Percentiles rank a stretch among this genome's conserved stretches.
phyloP scores from a whole-genome alignment of 2,888 invertebrate genomes.

The Amphipyra tragopoginis region DNA sequence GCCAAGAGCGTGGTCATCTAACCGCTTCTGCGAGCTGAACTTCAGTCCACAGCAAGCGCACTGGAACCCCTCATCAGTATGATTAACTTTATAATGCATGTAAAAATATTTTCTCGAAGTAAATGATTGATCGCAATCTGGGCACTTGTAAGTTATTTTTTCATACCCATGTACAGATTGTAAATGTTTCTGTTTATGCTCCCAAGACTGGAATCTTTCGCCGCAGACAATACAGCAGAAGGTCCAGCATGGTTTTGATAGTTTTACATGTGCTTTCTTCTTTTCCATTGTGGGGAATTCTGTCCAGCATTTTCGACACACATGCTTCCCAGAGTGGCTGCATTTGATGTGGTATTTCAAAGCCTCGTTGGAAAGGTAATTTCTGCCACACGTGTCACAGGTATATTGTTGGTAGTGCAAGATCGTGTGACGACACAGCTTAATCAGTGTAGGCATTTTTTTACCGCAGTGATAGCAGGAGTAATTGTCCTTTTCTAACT shows the following conservation, averaged over 20 bases:
- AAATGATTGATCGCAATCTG: constrained; percentile 74
- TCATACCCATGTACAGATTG: constrained; percentile 70
- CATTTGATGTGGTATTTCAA: constrained; percentile 78
- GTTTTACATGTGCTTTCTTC: constrained; percentile 72
- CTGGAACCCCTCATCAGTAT: constrained; percentile 73
- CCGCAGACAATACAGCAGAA: constrained; percentile 77
- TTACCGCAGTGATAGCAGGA: constrained; percentile 73
- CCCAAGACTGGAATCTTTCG: constrained; percentile 81
- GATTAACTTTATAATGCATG: constrained; percentile 73
- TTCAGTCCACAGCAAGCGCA: constrained; percentile 78
- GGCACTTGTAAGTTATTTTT: constrained; percentile 71
- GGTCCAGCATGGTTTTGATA: constrained; percentile 74
- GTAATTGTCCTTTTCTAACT: constrained; percentile 74
- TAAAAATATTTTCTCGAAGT: constrained; percentile 74
- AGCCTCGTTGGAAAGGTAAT: constrained; percentile 76
- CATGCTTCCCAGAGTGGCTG: constrained; percentile 71
- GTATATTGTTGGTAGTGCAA: constrained; percentile 78
- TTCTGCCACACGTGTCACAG: constrained; percentile 80
- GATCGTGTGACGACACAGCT: constrained; percentile 78
- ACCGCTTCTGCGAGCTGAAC: constrained; percentile 68
- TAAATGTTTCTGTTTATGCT: constrained; percentile 76
- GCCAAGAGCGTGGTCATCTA: constrained; percentile 81
- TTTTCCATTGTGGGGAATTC: constrained; percentile 71
- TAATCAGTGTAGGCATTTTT: constrained; percentile 74
- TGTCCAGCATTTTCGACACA: constrained; percentile 80